Percentiles rank a stretch among this genome's conserved stretches.
Conservation (phyloP, 2,113 vertebrate species). For the Aix galericulata region DNA sequence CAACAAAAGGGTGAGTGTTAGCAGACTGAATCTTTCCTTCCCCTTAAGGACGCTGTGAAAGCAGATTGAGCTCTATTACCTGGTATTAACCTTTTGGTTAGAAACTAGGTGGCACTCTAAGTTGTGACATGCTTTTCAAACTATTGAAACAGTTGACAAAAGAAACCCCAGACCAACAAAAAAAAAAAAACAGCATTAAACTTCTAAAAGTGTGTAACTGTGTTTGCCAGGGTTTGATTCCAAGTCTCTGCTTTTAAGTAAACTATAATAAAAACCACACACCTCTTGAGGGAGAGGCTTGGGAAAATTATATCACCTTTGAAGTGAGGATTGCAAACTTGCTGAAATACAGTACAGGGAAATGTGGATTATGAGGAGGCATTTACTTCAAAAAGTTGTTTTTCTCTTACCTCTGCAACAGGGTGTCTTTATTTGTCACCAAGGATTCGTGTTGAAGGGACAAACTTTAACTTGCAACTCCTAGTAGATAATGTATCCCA, state of each 20-base stretch:
- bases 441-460: background rate
- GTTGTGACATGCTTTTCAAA: background rate
- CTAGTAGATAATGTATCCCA: background rate
- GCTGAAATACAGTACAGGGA: background rate
- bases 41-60: background rate
- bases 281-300: conserved; percentile 33
- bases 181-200: background rate
- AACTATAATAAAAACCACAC: conserved; percentile 32
- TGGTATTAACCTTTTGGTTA: background rate
- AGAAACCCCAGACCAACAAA: background rate
- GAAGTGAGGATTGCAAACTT: conserved; percentile 10
- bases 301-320: conserved; percentile 23
- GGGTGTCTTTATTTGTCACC: background rate
- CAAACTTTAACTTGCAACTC: background rate
- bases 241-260: conserved; percentile 36
- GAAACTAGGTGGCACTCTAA: conserved; percentile 22
- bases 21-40: background rate
- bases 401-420: background rate
- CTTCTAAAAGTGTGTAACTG: background rate
- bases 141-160: background rate
- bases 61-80: background rate
- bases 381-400: background rate
- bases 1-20: conserved; percentile 90
- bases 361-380: background rate
- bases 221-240: conserved; percentile 19